phyloP scores from a whole-genome alignment of 2,797 vertebrate genomes.

The Molossus molossus region DNA sequence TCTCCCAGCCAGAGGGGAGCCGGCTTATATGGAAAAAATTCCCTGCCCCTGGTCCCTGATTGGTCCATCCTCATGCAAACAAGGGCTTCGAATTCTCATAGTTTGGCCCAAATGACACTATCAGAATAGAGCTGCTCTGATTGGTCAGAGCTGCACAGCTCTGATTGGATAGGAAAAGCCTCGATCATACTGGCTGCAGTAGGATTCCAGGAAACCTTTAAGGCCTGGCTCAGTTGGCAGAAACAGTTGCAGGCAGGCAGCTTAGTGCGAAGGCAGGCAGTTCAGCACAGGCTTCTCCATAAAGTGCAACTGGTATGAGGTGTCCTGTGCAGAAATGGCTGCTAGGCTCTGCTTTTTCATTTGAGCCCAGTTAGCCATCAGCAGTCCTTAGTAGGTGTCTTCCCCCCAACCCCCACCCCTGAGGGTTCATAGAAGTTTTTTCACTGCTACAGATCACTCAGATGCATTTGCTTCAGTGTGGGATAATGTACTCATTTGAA shows the following conservation, averaged over 20 bases:
- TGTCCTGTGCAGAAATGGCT: not conserved
- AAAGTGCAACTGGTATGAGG: too few species aligned
- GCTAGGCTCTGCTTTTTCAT: not conserved
- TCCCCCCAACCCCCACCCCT: fast-evolving
- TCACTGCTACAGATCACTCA: not conserved
- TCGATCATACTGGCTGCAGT: not conserved
- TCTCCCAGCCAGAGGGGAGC: not conserved
- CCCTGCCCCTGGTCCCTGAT: not conserved
- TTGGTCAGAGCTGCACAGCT: not conserved
- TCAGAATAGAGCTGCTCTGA: not conserved
- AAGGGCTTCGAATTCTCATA: not conserved
- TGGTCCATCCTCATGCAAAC: not conserved
- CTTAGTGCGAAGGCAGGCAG: not conserved
- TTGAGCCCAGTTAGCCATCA: not conserved
- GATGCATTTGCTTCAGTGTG: not conserved
- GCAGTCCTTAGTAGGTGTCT: not conserved
- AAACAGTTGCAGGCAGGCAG: not conserved
- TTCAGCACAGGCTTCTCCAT: too few species aligned
- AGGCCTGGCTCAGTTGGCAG: not conserved
- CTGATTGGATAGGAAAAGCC: not conserved
- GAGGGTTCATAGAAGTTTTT: not conserved
- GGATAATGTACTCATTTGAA: not conserved
- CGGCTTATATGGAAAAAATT: not conserved
- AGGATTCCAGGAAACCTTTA: not conserved
- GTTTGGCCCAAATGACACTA: not conserved